Base-by-base conservation (phyloP, 2,888 invertebrate genomes). In the Vannuccia rotundouncinata region DNA sequence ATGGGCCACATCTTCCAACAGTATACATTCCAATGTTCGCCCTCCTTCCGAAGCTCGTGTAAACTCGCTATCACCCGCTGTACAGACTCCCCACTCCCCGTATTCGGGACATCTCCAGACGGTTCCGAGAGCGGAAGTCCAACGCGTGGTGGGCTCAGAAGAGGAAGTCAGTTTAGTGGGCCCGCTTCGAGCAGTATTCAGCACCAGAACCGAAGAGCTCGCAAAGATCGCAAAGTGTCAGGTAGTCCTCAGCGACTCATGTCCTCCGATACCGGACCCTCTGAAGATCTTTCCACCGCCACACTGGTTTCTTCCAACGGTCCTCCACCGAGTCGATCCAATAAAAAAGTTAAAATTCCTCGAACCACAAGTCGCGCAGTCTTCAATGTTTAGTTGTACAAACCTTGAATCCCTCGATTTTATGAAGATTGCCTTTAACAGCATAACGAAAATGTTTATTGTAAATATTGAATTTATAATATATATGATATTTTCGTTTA, bases 221-320 rank as follows among this genome's bases (percentile, higher is more conserved):
- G 66, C 66, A 17, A 22, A 66, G 66, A 66, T 66, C 66, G 66
- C 10, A 66, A 66, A 27, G 66, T 66, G 66, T 66, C 66, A 22
- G 5, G 2, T n/a, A 66, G 66, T 66, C 66, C 66, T 27, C 66
- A 66, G 25, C 66, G 66, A 13, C 66, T 5, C 22, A 5, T 66
- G 10, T 66, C 66, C 2, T 22, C 66, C 2, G 66, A 66, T 66
- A 22, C 25, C 66, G 66, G 66, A 66, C 66, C 13, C 25, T 22
- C 66, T 27, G 66, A 66, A 2, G 66, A 66, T 22, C 10, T 2
- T 17, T 66, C 66, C 10, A 2, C 66, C 5, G 25, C 22, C 5
- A 66, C 66, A 2, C 17, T 45, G 17, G 66, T 27, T 27, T 66
- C 66, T 27, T 66, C 66, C 13, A 66, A 27, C 25, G 22, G 5